phyloP scores from a whole-genome alignment of 2,888 invertebrate genomes.

The Tetheella fluctuosa region DNA sequence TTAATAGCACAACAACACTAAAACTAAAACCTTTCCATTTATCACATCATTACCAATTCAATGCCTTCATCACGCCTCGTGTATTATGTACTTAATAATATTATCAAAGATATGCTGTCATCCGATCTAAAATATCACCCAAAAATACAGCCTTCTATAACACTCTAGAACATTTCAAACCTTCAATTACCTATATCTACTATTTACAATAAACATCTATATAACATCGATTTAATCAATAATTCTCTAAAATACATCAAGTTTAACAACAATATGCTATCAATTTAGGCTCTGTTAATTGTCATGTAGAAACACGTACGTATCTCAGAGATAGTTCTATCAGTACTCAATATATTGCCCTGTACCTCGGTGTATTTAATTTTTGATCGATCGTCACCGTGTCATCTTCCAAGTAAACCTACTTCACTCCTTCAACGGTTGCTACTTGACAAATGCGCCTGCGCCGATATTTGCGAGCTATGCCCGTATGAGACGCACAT shows the following conservation, averaged over 20 bases:
- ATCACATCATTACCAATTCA: constrained; percentile 77
- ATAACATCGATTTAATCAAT: constrained; percentile 83
- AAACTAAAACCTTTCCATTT: constrained; percentile 71
- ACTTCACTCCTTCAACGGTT: neutral
- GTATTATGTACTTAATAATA: constrained; percentile 60
- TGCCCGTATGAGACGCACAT: neutral
- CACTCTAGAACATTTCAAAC: constrained; percentile 72
- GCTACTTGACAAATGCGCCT: neutral
- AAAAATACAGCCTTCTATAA: constrained; percentile 84
- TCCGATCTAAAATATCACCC: constrained; percentile 80
- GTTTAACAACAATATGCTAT: constrained; percentile 79
- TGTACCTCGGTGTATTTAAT: constrained; percentile 39
- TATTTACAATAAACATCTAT: constrained; percentile 84
- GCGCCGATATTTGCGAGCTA: too few species aligned
- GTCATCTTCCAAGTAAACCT: constrained; percentile 10
- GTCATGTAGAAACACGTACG: constrained; percentile 66
- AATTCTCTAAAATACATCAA: constrained; percentile 83
- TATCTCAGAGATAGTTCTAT: constrained; percentile 52
- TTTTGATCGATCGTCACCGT: constrained; percentile 21
- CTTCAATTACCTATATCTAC: constrained; percentile 66
- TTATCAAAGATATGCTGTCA: constrained; percentile 78
- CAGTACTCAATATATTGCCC: constrained; percentile 48
- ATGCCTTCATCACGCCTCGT: constrained; percentile 40
- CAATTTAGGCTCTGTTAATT: constrained; percentile 72
- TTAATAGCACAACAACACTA: constrained; percentile 84